Evolutionary conservation across 2,113 vertebrate species (phyloP).

Genomic region (Ciconia boyciana): DNA sequence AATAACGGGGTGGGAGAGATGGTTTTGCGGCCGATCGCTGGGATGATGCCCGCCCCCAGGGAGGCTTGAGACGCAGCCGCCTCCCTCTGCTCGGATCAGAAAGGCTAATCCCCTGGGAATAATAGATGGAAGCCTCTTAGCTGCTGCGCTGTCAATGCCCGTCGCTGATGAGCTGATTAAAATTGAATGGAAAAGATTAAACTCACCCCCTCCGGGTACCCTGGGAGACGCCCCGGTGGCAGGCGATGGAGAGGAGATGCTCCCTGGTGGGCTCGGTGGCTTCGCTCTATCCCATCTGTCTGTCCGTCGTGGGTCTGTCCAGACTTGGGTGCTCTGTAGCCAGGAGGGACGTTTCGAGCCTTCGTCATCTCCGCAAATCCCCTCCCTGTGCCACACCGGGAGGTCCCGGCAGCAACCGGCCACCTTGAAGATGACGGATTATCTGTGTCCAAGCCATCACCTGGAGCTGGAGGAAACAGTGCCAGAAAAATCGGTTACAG

Average conservation of each 20-base stretch:
- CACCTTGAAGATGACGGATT: accelerated
- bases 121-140: background rate
- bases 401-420: accelerated
- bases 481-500: background rate
- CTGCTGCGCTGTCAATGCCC: accelerated
- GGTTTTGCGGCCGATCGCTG: accelerated
- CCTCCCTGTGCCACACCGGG: accelerated
- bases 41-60: accelerated
- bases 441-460: background rate
- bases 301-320: background rate
- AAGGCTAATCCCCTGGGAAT: background rate
- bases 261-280: background rate
- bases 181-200: background rate
- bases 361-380: background rate
- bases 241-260: background rate
- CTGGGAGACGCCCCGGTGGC: accelerated
- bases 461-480: background rate
- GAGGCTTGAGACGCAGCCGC: accelerated
- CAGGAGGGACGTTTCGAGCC: background rate
- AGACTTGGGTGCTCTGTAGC: background rate
- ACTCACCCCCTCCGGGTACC: background rate
- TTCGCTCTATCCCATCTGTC: accelerated
- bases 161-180: background rate
- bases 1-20: accelerated
- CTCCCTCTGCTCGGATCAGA: background rate